Conservation (phyloP, 2,113 vertebrate genomes). For the Sturnus vulgaris region DNA sequence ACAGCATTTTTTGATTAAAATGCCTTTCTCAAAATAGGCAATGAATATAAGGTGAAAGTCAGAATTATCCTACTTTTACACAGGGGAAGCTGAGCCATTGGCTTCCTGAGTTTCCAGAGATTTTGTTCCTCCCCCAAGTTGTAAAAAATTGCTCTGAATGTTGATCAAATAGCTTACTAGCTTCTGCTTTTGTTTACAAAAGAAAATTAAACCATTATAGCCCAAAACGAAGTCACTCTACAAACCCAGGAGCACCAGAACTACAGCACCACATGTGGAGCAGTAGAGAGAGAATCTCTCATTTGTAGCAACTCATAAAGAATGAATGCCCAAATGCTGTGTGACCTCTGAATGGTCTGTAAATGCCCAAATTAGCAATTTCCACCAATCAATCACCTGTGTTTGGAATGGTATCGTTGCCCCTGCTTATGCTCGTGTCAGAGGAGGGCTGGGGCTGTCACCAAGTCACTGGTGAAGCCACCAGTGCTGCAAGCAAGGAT, state of each 20-base stretch:
- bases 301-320: not conserved
- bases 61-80: not conserved
- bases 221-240: not conserved
- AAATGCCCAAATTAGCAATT: not conserved
- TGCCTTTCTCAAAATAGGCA: not conserved
- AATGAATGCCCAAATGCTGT: not conserved
- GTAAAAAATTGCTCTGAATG: not conserved
- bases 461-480: not conserved
- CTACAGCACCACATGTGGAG: rapidly evolving
- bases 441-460: not conserved
- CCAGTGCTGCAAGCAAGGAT: not conserved
- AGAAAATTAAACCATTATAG: not conserved
- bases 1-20: not conserved
- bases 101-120: not conserved
- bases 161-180: not conserved
- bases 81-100: not conserved
- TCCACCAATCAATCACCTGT: not conserved
- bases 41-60: not conserved
- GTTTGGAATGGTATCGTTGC: not conserved
- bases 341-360: not conserved
- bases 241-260: not conserved
- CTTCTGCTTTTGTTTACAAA: not conserved
- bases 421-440: not conserved
- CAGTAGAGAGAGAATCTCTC: rapidly evolving
- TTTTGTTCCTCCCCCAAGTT: not conserved